A percentile compares a stretch with the other conserved stretches of the same genome.
These are phyloP conservation scores for Hyles lineata DNA, from an alignment of 2,888 invertebrate species.

Conservation along the genomic window DNA sequence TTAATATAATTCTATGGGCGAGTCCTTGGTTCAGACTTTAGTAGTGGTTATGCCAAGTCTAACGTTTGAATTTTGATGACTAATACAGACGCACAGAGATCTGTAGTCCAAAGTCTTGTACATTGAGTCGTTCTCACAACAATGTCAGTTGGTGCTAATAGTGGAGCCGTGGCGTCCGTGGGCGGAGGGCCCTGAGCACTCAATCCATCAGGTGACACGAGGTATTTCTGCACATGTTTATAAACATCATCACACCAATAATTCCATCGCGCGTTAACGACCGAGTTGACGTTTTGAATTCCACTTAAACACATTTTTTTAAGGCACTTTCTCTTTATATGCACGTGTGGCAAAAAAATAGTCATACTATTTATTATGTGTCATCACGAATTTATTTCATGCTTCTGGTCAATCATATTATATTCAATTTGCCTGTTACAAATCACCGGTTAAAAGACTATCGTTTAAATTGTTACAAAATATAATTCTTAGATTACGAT, in stretches of 20 bases:
- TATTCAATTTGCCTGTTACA: too few relatives aligned
- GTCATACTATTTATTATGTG: too few relatives aligned
- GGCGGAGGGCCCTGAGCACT: not conserved
- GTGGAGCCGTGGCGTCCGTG: not conserved
- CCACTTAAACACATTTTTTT: not conserved
- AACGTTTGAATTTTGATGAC: too few relatives aligned
- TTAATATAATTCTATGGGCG: too few relatives aligned
- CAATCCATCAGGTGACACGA: conserved; percentile 35
- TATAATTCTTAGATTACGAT: too few relatives aligned
- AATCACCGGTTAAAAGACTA: too few relatives aligned
- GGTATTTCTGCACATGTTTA: conserved; percentile 57
- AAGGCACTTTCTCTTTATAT: not conserved
- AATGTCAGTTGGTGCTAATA: not conserved
- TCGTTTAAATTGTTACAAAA: too few relatives aligned
- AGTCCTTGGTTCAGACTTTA: too few relatives aligned
- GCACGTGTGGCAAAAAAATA: too few relatives aligned
- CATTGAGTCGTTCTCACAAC: not conserved
- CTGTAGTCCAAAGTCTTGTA: not conserved
- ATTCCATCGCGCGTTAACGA: conserved; percentile 47
- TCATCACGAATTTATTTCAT: too few relatives aligned
- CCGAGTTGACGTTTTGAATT: conserved; percentile 22
- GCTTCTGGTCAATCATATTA: too few relatives aligned
- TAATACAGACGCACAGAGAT: not conserved
- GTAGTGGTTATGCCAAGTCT: too few relatives aligned
- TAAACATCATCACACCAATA: conserved; percentile 51